Evolutionary conservation across 2,888 invertebrate genomes (phyloP).

Genomic region (Cristatella mucedo): DNA sequence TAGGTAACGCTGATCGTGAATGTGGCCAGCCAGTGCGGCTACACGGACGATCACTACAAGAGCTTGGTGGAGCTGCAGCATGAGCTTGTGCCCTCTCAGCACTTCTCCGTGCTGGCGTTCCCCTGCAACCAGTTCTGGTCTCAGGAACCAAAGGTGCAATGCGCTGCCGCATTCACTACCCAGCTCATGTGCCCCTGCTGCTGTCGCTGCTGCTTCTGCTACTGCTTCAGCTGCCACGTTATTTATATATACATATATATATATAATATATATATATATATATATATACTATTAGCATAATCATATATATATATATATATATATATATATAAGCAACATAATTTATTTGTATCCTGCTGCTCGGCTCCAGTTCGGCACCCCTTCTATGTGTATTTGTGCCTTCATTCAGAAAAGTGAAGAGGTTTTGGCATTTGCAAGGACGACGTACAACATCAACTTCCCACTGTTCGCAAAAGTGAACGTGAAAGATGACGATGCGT

Average conservation of each 20-base stretch:
- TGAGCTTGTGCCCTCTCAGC: conserved; percentile 21
- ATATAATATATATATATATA: not conserved
- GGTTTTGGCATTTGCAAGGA: conserved; percentile 32
- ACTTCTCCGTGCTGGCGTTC: conserved; percentile 41
- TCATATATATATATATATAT: conserved; percentile 1
- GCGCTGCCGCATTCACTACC: too few relatives aligned
- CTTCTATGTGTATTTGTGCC: too few relatives aligned
- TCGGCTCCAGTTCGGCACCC: too few relatives aligned
- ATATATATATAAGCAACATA: not conserved
- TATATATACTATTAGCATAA: too few relatives aligned
- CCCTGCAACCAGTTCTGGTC: conserved; percentile 44
- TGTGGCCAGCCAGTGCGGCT: conserved; percentile 43
- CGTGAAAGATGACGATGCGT: conserved; percentile 32
- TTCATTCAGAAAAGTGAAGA: conserved; percentile 32
- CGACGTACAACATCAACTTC: conserved; percentile 38
- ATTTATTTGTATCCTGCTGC: not conserved
- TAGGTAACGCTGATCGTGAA: conserved; percentile 41
- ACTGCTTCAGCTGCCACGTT: too few relatives aligned
- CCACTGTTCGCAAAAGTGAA: conserved; percentile 41
- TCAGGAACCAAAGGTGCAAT: conserved; percentile 40
- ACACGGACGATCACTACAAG: conserved; percentile 41
- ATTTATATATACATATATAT: not conserved
- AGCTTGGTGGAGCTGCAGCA: conserved; percentile 37
- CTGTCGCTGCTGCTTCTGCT: too few relatives aligned
- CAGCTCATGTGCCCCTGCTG: too few relatives aligned